A percentile compares a stretch with the other conserved stretches of the same genome.
Evolutionary conservation across 2,888 invertebrate species (phyloP).

Genomic region (Spisula subtruncata): DNA sequence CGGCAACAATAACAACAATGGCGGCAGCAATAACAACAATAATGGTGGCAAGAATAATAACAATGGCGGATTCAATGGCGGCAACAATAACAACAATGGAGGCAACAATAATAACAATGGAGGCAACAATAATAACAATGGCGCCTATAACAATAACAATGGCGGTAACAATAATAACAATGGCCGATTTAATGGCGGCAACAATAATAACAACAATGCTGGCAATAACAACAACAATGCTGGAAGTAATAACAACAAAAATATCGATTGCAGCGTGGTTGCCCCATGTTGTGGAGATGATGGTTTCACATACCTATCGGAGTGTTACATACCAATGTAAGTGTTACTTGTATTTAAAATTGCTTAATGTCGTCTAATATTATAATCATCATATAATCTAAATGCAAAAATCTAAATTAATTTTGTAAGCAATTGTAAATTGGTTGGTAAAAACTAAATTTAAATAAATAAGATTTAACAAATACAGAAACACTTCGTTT

Average conservation of each 20-base stretch:
- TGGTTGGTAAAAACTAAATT: too few relatives aligned
- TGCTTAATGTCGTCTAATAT: too few relatives aligned
- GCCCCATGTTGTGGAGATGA: conserved; percentile 35
- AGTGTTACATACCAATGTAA: conserved; percentile 39
- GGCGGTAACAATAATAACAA: background rate
- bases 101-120: background rate
- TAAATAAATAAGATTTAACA: too few relatives aligned
- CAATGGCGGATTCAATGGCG: background rate
- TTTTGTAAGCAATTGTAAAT: too few relatives aligned
- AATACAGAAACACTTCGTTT: too few relatives aligned
- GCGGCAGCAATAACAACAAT: background rate
- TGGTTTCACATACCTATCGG: conserved; percentile 35
- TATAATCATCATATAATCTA: too few relatives aligned
- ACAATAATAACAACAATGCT: background rate
- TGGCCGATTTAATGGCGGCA: too few relatives aligned
- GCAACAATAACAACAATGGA: background rate
- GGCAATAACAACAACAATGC: background rate
- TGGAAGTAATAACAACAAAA: background rate
- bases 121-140: background rate
- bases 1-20: background rate
- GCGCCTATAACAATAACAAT: background rate
- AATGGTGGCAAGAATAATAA: background rate
- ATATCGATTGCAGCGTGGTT: conserved; percentile 15
- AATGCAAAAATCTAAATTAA: too few relatives aligned
- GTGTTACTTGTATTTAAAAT: conserved; percentile 21